phyloP scores from a whole-genome alignment of 2,888 invertebrate genomes.

The Papilio protenor region DNA sequence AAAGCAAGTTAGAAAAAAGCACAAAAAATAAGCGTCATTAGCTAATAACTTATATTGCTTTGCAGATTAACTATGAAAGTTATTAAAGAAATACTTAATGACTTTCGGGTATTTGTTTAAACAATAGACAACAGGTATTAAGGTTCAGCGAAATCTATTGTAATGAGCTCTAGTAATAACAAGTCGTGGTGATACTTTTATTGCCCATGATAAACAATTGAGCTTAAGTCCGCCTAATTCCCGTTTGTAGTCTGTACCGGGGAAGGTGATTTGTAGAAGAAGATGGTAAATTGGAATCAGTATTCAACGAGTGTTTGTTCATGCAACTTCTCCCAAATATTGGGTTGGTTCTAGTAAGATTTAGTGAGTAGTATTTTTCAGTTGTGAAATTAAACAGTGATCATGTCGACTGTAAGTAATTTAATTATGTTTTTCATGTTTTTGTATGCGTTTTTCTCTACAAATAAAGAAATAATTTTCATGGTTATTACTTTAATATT shows the following conservation, averaged over 20 bases:
- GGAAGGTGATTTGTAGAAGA: slow-evolving; percentile 36
- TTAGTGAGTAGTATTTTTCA: background rate
- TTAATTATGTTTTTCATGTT: background rate
- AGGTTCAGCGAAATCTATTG: slow-evolving; percentile 37
- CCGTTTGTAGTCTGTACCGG: background rate
- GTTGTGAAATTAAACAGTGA: slow-evolving; percentile 1
- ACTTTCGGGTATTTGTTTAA: slow-evolving; percentile 33
- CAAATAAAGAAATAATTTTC: background rate
- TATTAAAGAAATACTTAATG: slow-evolving; percentile 29
- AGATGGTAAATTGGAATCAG: slow-evolving; percentile 2
- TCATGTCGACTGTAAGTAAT: slow-evolving; percentile 8
- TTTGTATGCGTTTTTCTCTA: background rate
- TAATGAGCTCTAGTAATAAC: slow-evolving; percentile 19
- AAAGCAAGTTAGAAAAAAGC: background rate
- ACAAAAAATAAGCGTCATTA: slow-evolving; percentile 15
- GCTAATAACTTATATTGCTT: slow-evolving; percentile 18
- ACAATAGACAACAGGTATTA: slow-evolving; percentile 39
- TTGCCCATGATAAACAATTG: slow-evolving; percentile 33
- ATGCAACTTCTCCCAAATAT: slow-evolving; percentile 8
- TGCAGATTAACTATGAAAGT: slow-evolving; percentile 27
- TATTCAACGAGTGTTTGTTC: slow-evolving; percentile 25
- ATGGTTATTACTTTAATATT: background rate
- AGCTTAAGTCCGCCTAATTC: slow-evolving; percentile 20
- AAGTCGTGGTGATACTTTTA: slow-evolving; percentile 28
- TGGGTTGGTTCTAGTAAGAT: background rate